Evolutionary conservation across 2,888 invertebrate species (phyloP).

Genomic region (Ophonus ardosiacus): DNA sequence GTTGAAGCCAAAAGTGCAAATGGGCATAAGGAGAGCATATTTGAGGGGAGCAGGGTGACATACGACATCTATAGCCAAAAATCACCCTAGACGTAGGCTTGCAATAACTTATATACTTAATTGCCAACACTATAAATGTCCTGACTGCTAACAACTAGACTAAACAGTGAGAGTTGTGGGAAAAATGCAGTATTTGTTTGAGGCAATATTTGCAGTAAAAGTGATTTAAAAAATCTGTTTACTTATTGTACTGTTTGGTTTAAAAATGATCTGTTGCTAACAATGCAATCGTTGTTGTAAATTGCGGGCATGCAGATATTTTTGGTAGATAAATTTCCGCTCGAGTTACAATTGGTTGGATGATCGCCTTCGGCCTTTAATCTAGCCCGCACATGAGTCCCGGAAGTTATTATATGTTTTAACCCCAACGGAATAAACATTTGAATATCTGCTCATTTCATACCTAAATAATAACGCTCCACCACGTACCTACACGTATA

Average conservation of each 20-base stretch:
- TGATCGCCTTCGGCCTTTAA: slow-evolving; percentile 31
- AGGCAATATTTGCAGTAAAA: no score
- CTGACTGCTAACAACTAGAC: no score
- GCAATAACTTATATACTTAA: no score
- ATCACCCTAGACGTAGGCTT: no score
- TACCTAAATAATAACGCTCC: slow-evolving; percentile 18
- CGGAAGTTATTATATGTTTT: slow-evolving; percentile 46
- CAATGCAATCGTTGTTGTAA: not conserved
- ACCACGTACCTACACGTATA: not conserved
- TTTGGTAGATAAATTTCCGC: slow-evolving; percentile 20
- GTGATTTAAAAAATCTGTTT: no score
- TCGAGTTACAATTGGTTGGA: slow-evolving; percentile 33
- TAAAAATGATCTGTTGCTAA: slow-evolving; percentile 6
- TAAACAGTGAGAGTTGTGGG: no score
- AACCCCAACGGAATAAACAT: slow-evolving; percentile 44
- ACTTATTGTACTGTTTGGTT: not conserved
- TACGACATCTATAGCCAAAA: no score
- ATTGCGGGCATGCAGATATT: slow-evolving; percentile 26
- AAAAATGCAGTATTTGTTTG: no score
- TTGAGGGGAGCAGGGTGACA: no score
- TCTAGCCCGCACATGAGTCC: slow-evolving; percentile 4
- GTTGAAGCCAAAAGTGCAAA: no score
- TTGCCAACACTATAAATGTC: no score
- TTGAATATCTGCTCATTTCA: slow-evolving; percentile 34
- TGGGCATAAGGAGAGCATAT: no score